A percentile compares a stretch with the other conserved stretches of the same genome.
phyloP scores from a whole-genome alignment of 1,140 invertebrate genomes.

The Microplitis demolitor region DNA sequence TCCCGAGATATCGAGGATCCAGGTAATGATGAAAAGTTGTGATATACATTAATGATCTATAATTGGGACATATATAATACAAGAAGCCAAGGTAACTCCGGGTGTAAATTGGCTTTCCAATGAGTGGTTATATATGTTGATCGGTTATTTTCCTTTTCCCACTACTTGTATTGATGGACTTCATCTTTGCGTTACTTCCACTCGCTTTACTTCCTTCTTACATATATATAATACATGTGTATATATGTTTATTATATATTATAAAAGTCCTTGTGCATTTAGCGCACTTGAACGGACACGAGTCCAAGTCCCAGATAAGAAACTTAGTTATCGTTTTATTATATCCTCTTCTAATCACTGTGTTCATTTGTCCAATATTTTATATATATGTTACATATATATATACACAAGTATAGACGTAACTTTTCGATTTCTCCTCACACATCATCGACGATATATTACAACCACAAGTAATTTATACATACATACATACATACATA shows the following conservation, averaged over 20 bases:
- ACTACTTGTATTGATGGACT: not conserved
- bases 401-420: not conserved
- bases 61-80: conserved; percentile 23
- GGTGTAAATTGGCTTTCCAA: conserved; percentile 54
- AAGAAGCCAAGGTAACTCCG: conserved; percentile 44
- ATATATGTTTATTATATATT: too few relatives aligned
- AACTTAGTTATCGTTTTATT: too few relatives aligned
- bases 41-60: not conserved
- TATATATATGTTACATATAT: not conserved
- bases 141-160: conserved; percentile 5
- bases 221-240: too few relatives aligned
- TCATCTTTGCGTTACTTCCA: not conserved
- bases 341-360: too few relatives aligned
- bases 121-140: conserved; percentile 51
- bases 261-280: not conserved
- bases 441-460: not conserved
- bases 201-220: not conserved
- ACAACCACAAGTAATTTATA: too few relatives aligned
- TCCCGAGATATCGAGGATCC: not conserved
- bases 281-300: not conserved
- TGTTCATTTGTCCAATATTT: too few relatives aligned
- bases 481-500: not conserved
- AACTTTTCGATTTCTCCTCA: conserved; percentile 8
- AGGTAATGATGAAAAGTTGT: not conserved
- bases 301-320: not conserved